Evolutionary conservation across 1,140 invertebrate species (phyloP).

Genomic region (Drosophila lini): DNA sequence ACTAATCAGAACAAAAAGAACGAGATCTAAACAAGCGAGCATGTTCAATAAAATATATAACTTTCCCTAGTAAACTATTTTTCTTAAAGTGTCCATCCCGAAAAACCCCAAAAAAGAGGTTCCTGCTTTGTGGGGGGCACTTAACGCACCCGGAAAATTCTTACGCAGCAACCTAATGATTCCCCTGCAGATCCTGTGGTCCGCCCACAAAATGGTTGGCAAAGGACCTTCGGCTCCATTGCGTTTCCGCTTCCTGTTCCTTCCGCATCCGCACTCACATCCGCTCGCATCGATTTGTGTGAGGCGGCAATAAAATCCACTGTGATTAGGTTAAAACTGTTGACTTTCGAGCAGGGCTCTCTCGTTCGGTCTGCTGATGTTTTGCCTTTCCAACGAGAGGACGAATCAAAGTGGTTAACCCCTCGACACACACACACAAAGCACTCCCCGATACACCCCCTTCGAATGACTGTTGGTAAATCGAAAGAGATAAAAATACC

Average conservation of each 20-base stretch:
- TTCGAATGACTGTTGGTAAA: slow-evolving; percentile 73
- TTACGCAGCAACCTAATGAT: slow-evolving; percentile 79
- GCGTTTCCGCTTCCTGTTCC: slow-evolving; percentile 37
- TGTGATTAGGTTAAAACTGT: slow-evolving; percentile 82
- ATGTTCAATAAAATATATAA: not conserved
- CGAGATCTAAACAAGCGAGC: slow-evolving; percentile 26
- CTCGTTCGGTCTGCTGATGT: slow-evolving; percentile 41
- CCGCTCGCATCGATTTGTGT: slow-evolving; percentile 69
- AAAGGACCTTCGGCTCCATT: slow-evolving; percentile 37
- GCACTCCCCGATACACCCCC: slow-evolving; percentile 8
- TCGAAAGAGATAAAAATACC: slow-evolving; percentile 79
- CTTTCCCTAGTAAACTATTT: not conserved
- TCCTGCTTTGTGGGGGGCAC: slow-evolving; percentile 45
- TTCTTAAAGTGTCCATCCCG: slow-evolving; percentile 9
- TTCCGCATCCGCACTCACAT: slow-evolving; percentile 10
- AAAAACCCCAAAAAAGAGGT: slow-evolving; percentile 35
- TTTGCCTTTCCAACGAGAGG: slow-evolving; percentile 47
- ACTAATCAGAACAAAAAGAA: slow-evolving; percentile 36
- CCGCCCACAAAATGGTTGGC: slow-evolving; percentile 55
- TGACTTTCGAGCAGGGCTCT: slow-evolving; percentile 75
- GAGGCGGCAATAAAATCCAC: slow-evolving; percentile 76
- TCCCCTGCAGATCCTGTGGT: slow-evolving; percentile 46
- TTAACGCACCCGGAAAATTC: slow-evolving; percentile 77
- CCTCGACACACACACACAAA: slow-evolving; percentile 1
- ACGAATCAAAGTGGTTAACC: slow-evolving; percentile 53